These are phyloP conservation scores for Gulo gulo DNA, from an alignment of 2,113 vertebrate species.

Conservation along the genomic window DNA sequence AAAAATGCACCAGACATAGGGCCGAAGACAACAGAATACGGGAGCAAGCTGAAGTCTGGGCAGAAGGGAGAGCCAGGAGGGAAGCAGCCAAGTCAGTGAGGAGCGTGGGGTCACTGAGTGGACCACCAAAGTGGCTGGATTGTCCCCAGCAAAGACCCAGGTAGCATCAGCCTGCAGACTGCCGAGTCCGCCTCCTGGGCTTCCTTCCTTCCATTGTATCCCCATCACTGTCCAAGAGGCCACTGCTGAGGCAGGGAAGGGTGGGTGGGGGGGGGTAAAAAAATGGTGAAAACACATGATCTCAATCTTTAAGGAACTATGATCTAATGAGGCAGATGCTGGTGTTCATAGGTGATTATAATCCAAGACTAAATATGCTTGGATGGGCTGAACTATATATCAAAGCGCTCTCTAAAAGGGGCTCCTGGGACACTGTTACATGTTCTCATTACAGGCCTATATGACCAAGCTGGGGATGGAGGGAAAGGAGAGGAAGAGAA, in stretches of 20 bases:
- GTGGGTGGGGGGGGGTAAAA: fast-evolving
- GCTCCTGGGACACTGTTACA: neutral
- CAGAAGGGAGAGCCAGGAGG: neutral
- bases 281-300: neutral
- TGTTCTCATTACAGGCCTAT: neutral
- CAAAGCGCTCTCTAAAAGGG: neutral
- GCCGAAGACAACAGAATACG: neutral
- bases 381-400: neutral
- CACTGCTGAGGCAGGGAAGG: neutral
- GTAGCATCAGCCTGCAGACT: neutral
- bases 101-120: neutral
- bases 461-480: neutral
- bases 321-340: neutral
- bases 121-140: neutral
- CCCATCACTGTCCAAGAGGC: neutral
- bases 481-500: neutral
- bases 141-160: fast-evolving
- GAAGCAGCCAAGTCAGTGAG: neutral
- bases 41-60: no score
- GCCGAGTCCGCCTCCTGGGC: neutral
- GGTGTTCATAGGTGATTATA: neutral
- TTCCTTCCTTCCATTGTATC: neutral
- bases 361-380: neutral
- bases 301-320: neutral
- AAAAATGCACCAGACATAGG: neutral